Base-by-base conservation (phyloP, 2,888 invertebrate genomes). In the Crossocerus cetratus region DNA sequence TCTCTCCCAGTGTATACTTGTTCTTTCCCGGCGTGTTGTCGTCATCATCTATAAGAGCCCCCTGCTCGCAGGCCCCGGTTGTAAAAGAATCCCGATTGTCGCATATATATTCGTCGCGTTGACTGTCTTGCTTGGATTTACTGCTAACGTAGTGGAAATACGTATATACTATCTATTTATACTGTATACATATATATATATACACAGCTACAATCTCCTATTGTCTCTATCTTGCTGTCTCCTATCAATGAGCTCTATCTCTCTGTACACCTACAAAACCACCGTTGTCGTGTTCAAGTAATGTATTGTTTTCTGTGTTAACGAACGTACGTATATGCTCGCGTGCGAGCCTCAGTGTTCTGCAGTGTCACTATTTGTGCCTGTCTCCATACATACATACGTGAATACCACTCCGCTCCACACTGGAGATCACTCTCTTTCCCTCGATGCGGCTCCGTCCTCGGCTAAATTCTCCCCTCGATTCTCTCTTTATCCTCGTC, bases 311-410 rank as follows among this genome's bases (percentile, higher is more conserved):
- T 32, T 84, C 61, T 76, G 79, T 86, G 80, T 84, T 85, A 80
- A 77, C 78, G 76, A 77, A 81, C 68, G 49, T 32, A 32, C 11
- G 32, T 32, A 78, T 79, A 73, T 84, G 76, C 80, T 74, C 79
- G 75, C 75, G 80, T 83, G 82, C 78, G 76, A 86, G 86, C 84
- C 32, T 86, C 82, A 81, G 78, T 86, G 86, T 86, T 32, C 79
- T 84, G 80, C 83, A 78, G 76, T 85, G 84, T 83, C 80, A 83
- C 81, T 81, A 78, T 84, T 76, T 84, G 78, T 84, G 84, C 77
- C 80, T 85, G 75, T 83, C 78, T 78, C 71, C 74, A 74, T 80
- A 71, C 68, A 62, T 74, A 76, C 60, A 74, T 69, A 78, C 60
- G 72, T 82, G 67, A 55, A 69, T 72, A 69, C 63, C 61, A 56